These are phyloP conservation scores for Cosmopolites sordidus DNA, from an alignment of 2,888 invertebrate species.

Conservation along the genomic window DNA sequence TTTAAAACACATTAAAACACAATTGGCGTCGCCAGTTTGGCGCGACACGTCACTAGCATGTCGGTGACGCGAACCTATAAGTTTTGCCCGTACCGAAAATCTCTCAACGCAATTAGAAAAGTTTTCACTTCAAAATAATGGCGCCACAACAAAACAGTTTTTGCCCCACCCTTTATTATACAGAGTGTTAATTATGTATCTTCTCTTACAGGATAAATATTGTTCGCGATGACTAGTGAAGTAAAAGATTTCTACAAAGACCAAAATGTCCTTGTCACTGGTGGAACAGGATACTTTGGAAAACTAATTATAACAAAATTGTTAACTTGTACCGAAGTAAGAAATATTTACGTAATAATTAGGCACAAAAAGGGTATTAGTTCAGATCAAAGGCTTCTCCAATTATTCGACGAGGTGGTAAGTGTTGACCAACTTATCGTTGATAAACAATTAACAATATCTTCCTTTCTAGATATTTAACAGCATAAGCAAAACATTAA, in stretches of 20 bases:
- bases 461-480: background rate
- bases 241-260: slow-evolving; percentile 35
- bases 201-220: no score
- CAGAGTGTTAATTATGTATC: no score
- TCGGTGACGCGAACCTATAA: no score
- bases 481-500: background rate
- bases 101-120: no score
- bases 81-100: no score
- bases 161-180: no score
- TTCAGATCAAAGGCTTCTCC: slow-evolving; percentile 42
- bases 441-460: background rate
- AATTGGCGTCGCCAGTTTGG: no score
- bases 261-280: slow-evolving; percentile 37
- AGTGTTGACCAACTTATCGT: slow-evolving; percentile 40
- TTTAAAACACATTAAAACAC: no score
- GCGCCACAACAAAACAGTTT: no score
- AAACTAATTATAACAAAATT: slow-evolving; percentile 38
- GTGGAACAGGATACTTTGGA: slow-evolving; percentile 41
- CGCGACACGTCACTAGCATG: no score
- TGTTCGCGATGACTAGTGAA: slow-evolving; percentile 25
- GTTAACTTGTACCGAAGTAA: slow-evolving; percentile 33
- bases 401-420: slow-evolving; percentile 58
- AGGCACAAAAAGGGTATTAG: slow-evolving; percentile 35
- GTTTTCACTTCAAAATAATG: no score
- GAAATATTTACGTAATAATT: slow-evolving; percentile 37